These are phyloP conservation scores for Euzetes globulus DNA, from an alignment of 2,888 invertebrate genomes.

Conservation along the genomic window DNA sequence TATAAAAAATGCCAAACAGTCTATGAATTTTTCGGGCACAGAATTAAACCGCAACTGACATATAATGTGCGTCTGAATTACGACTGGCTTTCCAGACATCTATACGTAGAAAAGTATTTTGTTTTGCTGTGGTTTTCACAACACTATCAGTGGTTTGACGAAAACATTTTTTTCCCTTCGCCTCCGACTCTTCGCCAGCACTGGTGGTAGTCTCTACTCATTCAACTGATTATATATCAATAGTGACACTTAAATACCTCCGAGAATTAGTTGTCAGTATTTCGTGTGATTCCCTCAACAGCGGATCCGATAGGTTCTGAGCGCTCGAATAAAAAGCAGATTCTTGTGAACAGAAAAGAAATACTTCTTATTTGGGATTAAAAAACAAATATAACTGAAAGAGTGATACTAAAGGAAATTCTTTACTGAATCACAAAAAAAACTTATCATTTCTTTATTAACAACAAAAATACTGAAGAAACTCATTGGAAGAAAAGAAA, in stretches of 20 bases:
- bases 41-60: slow-evolving; percentile 14
- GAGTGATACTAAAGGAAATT: not conserved
- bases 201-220: not conserved
- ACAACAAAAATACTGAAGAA: not conserved
- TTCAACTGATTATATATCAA: slow-evolving; percentile 28
- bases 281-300: not conserved
- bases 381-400: not conserved
- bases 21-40: not conserved
- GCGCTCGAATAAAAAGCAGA: too few relatives aligned
- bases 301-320: not conserved
- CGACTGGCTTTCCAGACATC: not conserved
- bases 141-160: too few relatives aligned
- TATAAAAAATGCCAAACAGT: not conserved
- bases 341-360: not conserved
- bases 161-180: too few relatives aligned
- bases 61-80: not conserved
- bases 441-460: not conserved
- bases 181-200: too few relatives aligned
- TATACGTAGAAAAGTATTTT: too few relatives aligned
- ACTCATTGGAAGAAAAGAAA: not conserved
- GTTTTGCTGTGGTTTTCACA: too few relatives aligned
- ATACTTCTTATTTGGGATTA: not conserved
- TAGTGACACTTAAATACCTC: slow-evolving; percentile 25
- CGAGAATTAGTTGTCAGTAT: slow-evolving; percentile 8
- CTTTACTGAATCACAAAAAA: not conserved